A percentile compares a stretch with the other conserved stretches of the same genome.
These are phyloP conservation scores for Venturia canescens DNA, from an alignment of 1,140 invertebrate genomes.

Conservation along the genomic window DNA sequence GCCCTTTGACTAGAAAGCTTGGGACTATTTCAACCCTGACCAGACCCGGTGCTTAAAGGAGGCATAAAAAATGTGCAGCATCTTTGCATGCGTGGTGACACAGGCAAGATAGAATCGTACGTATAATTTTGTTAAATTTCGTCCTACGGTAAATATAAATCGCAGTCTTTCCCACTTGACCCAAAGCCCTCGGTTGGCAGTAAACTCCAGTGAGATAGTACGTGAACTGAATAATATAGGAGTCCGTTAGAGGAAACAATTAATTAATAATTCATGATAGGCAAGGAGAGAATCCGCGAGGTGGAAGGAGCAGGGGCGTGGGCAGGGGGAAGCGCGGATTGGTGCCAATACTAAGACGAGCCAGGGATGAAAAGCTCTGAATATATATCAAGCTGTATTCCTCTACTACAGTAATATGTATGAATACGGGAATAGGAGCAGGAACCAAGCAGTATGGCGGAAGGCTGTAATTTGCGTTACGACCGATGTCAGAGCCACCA, in stretches of 20 bases:
- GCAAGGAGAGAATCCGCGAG: slow-evolving; percentile 69
- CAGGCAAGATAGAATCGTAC: background rate
- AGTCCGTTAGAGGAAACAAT: slow-evolving; percentile 77
- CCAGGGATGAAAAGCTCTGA: slow-evolving; percentile 36
- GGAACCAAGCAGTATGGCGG: slow-evolving; percentile 53
- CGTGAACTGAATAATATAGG: slow-evolving; percentile 76
- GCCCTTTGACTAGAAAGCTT: too few species aligned
- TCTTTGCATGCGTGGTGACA: background rate
- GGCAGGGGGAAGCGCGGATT: slow-evolving; percentile 48
- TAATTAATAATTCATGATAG: slow-evolving; percentile 79
- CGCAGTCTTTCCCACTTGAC: slow-evolving; percentile 1
- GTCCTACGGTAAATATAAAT: background rate
- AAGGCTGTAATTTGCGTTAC: slow-evolving; percentile 74
- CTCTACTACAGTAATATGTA: slow-evolving; percentile 11
- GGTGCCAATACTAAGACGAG: slow-evolving; percentile 46
- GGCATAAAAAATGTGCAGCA: background rate
- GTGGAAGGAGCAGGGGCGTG: slow-evolving; percentile 57
- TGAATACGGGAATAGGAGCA: slow-evolving; percentile 46
- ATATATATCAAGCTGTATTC: background rate
- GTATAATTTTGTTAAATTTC: background rate
- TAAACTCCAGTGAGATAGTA: slow-evolving; percentile 47
- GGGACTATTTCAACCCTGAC: too few species aligned
- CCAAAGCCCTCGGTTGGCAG: background rate
- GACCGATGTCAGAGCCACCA: slow-evolving; percentile 68
- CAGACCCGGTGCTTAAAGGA: too few species aligned